phyloP scores from a whole-genome alignment of 2,888 invertebrate genomes.

The Cerceris rybyensis region DNA sequence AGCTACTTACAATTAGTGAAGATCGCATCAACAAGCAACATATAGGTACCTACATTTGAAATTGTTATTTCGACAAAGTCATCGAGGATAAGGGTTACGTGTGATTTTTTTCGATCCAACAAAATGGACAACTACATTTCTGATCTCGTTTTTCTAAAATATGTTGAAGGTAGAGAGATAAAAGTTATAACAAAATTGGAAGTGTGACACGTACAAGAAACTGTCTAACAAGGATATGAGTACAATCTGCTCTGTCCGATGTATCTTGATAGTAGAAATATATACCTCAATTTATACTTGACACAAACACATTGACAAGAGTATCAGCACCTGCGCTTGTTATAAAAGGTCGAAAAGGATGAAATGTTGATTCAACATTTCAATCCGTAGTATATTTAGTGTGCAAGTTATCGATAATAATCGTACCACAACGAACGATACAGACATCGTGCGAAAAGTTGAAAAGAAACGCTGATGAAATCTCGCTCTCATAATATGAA shows the following conservation, averaged over 20 bases:
- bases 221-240: conserved; percentile 80
- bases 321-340: conserved; percentile 99
- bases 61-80: conserved; percentile 64
- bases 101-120: conserved; percentile 63
- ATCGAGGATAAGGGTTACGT: conserved; percentile 66
- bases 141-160: conserved; percentile 75
- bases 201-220: conserved; percentile 79
- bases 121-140: conserved; percentile 76
- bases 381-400: too few species aligned
- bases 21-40: conserved; percentile 73
- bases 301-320: conserved; percentile 99
- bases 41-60: conserved; percentile 70
- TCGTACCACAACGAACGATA: too few species aligned
- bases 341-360: conserved; percentile 98
- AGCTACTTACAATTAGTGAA: conserved; percentile 72
- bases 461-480: too few species aligned
- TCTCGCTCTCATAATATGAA: background rate
- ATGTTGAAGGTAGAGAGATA: conserved; percentile 71
- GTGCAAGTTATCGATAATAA: too few species aligned
- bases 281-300: conserved; percentile 69
- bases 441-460: too few species aligned
- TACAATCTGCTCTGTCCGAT: conserved; percentile 74
- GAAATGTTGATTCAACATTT: conserved; percentile 89
- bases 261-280: conserved; percentile 66
- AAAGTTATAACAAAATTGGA: conserved; percentile 75